phyloP scores from a whole-genome alignment of 2,113 vertebrate genomes.

The Butorides virescens region DNA sequence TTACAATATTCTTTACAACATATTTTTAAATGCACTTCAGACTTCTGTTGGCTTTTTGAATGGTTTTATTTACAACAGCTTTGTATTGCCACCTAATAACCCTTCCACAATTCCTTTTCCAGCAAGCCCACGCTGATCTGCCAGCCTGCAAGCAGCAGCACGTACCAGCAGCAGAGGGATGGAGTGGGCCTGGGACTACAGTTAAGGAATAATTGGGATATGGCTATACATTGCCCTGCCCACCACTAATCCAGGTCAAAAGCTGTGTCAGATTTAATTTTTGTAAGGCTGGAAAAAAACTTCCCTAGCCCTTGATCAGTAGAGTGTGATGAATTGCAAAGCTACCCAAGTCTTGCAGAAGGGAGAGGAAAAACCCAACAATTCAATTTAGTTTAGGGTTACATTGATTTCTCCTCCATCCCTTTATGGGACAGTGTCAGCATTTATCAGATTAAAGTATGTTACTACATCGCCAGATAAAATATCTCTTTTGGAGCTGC shows the following conservation, averaged over 20 bases:
- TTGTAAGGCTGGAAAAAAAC: background rate
- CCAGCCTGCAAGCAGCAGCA: background rate
- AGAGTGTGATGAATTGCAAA: background rate
- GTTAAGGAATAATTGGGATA: background rate
- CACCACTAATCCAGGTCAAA: background rate
- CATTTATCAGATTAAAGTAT: background rate
- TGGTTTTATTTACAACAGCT: background rate
- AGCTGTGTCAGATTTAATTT: background rate
- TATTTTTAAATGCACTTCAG: background rate
- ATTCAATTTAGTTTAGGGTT: slow-evolving; percentile 10
- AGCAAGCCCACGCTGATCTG: background rate
- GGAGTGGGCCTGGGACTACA: background rate
- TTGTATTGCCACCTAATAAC: background rate
- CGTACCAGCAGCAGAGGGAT: background rate
- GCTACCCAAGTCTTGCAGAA: background rate
- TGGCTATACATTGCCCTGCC: background rate
- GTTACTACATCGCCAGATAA: background rate
- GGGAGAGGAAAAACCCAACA: background rate
- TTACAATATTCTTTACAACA: background rate
- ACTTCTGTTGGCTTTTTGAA: background rate
- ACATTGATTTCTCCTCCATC: background rate
- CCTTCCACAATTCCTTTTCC: background rate
- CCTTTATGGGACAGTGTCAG: background rate
- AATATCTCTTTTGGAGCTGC: background rate
- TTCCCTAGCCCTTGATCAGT: background rate